phyloP scores from a whole-genome alignment of 2,113 vertebrate species.

The Oxyura jamaicensis region DNA sequence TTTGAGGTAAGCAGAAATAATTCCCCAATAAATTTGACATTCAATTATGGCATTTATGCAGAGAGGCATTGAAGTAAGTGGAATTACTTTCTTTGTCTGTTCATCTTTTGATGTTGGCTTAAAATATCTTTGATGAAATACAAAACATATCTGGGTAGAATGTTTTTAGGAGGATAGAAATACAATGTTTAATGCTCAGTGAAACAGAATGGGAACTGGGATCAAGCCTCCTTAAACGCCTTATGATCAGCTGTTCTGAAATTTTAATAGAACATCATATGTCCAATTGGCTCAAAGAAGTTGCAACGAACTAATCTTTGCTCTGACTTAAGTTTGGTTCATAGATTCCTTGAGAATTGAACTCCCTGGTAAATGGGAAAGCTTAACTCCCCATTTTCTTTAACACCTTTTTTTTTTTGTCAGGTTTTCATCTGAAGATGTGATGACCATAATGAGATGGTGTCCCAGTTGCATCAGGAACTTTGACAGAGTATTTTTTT shows the following conservation, averaged over 20 bases:
- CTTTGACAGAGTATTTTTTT: constrained; percentile 32
- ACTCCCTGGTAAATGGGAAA: neutral
- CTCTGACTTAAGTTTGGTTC: neutral
- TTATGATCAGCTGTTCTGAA: neutral
- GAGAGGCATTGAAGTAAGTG: neutral
- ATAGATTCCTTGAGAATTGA: neutral
- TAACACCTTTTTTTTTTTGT: neutral
- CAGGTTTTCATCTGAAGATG: neutral
- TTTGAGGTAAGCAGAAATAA: neutral
- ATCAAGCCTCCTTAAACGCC: neutral
- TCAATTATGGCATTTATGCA: neutral
- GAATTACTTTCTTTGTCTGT: neutral
- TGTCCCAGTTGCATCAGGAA: neutral
- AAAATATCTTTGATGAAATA: neutral
- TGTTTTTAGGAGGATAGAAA: neutral
- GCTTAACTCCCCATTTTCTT: neutral
- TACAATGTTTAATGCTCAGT: neutral
- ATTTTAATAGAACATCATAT: neutral
- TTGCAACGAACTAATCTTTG: neutral
- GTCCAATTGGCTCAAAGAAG: neutral
- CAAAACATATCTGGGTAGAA: neutral
- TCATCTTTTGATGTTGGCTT: neutral
- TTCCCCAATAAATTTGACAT: neutral
- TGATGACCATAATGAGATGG: neutral
- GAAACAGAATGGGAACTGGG: neutral